These are phyloP conservation scores for Paraplagusia blochii DNA, from an alignment of 2,113 vertebrate species.

Conservation along the genomic window DNA sequence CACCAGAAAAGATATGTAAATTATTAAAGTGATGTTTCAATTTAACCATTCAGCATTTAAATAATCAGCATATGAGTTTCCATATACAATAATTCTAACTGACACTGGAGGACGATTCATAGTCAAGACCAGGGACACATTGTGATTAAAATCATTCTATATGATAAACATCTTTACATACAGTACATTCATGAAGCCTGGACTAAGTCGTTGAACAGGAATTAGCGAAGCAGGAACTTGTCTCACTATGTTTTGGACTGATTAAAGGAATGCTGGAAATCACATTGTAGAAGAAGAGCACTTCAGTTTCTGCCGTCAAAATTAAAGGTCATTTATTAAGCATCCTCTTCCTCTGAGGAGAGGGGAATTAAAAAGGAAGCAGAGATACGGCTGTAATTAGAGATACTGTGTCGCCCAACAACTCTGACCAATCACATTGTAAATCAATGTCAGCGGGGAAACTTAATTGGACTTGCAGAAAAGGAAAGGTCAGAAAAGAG, in stretches of 20 bases:
- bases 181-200: too few species aligned
- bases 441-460: conserved; percentile 54
- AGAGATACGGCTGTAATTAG: conserved; percentile 38
- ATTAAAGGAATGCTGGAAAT: neutral
- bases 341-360: conserved; percentile 5
- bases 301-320: neutral
- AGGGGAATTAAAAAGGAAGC: conserved; percentile 34
- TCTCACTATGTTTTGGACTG: neutral
- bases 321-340: neutral
- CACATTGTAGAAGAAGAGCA: neutral
- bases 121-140: too few species aligned
- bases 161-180: too few species aligned
- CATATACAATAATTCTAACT: too few species aligned
- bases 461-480: conserved; percentile 64
- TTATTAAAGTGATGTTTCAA: too few species aligned
- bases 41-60: too few species aligned
- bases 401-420: conserved; percentile 18
- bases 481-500: conserved; percentile 69
- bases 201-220: too few species aligned
- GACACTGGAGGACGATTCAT: too few species aligned
- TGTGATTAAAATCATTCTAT: too few species aligned
- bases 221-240: too few species aligned
- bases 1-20: too few species aligned
- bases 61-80: too few species aligned
- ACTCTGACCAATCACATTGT: conserved; percentile 56